A percentile compares a stretch with the other conserved stretches of the same genome.
Evolutionary conservation across 2,113 vertebrate genomes (phyloP).

Genomic region (Hucho hucho): DNA sequence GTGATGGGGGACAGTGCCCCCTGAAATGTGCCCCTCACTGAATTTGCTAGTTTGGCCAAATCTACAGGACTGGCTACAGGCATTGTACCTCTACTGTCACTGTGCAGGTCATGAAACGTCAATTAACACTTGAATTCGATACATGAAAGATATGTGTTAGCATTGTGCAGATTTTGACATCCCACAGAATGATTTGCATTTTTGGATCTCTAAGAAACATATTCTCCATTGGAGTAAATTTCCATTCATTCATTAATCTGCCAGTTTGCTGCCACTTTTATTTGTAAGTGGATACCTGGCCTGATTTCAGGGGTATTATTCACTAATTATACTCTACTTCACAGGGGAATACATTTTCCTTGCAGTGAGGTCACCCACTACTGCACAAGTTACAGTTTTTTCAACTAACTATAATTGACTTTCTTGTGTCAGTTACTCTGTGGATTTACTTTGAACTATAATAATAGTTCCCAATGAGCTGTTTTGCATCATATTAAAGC

Average conservation of each 20-base stretch:
- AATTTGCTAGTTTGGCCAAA: neutral
- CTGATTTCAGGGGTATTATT: constrained; percentile 59
- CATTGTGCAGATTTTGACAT: neutral
- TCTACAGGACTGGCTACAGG: constrained; percentile 13
- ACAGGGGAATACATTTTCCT: constrained; percentile 48
- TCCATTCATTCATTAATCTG: constrained; percentile 30
- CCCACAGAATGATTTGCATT: neutral
- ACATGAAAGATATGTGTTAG: neutral
- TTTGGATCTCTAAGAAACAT: neutral
- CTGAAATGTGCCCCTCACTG: constrained; percentile 3
- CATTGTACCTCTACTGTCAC: neutral
- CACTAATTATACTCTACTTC: constrained; percentile 57
- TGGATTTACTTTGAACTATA: constrained; percentile 54
- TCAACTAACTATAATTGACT: constrained; percentile 53
- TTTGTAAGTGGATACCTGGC: constrained; percentile 50
- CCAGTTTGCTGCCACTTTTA: constrained; percentile 44
- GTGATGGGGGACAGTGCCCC: constrained; percentile 37
- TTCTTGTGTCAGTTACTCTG: constrained; percentile 38
- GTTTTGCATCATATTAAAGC: constrained; percentile 16
- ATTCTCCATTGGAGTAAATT: neutral
- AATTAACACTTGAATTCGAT: neutral
- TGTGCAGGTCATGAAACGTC: neutral
- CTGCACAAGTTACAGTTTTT: constrained; percentile 53
- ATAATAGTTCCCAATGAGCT: constrained; percentile 57
- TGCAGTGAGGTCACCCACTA: constrained; percentile 55